Percentiles rank a stretch among this genome's conserved stretches.
Evolutionary conservation across 2,888 invertebrate genomes (phyloP).

Genomic region (Trachelus stipa): DNA sequence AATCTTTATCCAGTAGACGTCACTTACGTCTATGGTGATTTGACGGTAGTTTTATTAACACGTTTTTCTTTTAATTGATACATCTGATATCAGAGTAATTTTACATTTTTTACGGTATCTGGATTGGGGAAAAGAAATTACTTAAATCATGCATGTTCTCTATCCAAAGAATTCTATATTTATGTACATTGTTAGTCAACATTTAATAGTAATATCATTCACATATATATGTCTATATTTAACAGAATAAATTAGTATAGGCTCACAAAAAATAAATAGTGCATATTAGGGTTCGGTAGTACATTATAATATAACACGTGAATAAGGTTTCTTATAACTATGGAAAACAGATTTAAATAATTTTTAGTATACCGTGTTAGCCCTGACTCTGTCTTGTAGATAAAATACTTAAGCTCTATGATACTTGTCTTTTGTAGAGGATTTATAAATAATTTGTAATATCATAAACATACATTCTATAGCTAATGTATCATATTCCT

Average conservation of each 20-base stretch:
- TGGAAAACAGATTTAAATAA: slow-evolving; percentile 26
- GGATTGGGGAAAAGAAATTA: not conserved
- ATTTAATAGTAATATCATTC: slow-evolving; percentile 17
- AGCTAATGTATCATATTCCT: not conserved
- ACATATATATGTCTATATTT: slow-evolving; percentile 19
- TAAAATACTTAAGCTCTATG: slow-evolving; percentile 3
- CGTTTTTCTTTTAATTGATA: not conserved
- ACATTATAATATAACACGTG: slow-evolving; percentile 18
- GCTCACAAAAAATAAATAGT: slow-evolving; percentile 28
- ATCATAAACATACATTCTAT: not conserved
- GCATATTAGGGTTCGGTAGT: slow-evolving; percentile 14
- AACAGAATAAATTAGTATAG: slow-evolving; percentile 29
- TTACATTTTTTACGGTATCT: not conserved
- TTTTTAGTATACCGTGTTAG: slow-evolving; percentile 7
- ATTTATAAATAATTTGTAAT: not conserved
- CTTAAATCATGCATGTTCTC: not conserved
- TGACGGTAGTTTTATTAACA: not conserved
- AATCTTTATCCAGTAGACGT: not conserved
- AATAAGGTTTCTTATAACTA: slow-evolving; percentile 23
- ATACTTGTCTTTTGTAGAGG: not conserved
- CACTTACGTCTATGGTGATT: not conserved
- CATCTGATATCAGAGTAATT: not conserved
- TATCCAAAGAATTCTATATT: slow-evolving; percentile 13
- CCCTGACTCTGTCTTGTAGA: not conserved
- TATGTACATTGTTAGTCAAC: slow-evolving; percentile 21